These are phyloP conservation scores for Amphiprion clarkii DNA, from an alignment of 2,797 vertebrate species.

Conservation along the genomic window DNA sequence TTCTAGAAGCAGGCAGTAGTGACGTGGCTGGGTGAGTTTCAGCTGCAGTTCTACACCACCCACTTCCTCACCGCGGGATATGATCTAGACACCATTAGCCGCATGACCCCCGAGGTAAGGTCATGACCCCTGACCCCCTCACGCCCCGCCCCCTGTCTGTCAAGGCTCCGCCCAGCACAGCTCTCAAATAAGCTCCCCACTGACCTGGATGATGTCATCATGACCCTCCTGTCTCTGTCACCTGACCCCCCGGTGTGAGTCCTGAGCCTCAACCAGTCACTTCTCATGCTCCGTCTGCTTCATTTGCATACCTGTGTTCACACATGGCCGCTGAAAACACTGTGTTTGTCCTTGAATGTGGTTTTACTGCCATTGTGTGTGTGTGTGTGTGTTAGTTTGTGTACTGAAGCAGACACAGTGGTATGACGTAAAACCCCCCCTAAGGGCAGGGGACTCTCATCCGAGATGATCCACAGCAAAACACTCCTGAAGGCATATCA, in stretches of 20 bases:
- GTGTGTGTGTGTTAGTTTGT: conserved; percentile 6
- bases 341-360: conserved; percentile 58
- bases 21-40: conserved; percentile 97
- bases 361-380: conserved; percentile 32
- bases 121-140: conserved; percentile 73
- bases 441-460: conserved; percentile 48
- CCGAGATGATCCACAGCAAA: conserved; percentile 54
- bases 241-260: conserved; percentile 78
- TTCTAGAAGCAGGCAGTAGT: conserved; percentile 96
- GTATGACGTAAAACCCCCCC: conserved; percentile 47
- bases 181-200: conserved; percentile 68
- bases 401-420: conserved; percentile 55
- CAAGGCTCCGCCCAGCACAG: conserved; percentile 75
- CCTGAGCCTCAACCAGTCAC: conserved; percentile 74
- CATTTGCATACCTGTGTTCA: conserved; percentile 66
- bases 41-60: conserved; percentile 97
- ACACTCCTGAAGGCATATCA: conserved; percentile 48
- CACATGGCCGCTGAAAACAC: conserved; percentile 56
- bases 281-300: conserved; percentile 68
- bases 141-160: conserved; percentile 73
- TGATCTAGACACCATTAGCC: conserved; percentile 96
- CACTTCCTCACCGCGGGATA: conserved; percentile 97
- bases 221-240: conserved; percentile 80
- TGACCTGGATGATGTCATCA: conserved; percentile 81
- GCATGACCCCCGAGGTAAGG: conserved; percentile 97